These are phyloP conservation scores for Vanacampus margaritifer DNA, from an alignment of 2,113 vertebrate species.

Conservation along the genomic window DNA sequence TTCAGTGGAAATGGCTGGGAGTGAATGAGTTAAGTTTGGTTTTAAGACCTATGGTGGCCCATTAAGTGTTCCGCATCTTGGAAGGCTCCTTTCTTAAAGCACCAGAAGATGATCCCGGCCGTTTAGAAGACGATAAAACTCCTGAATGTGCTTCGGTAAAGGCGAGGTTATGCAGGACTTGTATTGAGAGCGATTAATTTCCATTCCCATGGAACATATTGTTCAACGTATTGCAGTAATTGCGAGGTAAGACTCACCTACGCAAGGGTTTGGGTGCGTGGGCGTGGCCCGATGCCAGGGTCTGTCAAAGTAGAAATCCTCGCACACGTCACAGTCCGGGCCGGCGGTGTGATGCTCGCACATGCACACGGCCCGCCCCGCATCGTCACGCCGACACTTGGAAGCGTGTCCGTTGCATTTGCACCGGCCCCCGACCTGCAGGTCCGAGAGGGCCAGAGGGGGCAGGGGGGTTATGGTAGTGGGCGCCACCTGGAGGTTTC, in stretches of 20 bases:
- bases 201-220: no score
- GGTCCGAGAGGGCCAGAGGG: slow-evolving; percentile 71
- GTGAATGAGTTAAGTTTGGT: no score
- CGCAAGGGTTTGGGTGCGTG: slow-evolving; percentile 79
- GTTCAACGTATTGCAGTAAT: neutral
- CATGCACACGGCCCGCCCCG: slow-evolving; percentile 68
- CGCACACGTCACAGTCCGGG: slow-evolving; percentile 79
- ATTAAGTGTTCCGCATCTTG: no score
- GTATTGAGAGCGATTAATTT: no score
- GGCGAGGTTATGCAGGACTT: no score
- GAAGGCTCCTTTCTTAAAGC: neutral
- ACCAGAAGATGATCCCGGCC: no score
- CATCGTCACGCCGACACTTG: slow-evolving; percentile 69
- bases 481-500: slow-evolving; percentile 30
- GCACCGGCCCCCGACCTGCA: slow-evolving; percentile 82
- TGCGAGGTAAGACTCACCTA: slow-evolving; percentile 69
- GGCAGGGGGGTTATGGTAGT: slow-evolving; percentile 14
- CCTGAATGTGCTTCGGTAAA: no score
- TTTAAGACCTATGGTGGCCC: no score
- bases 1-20: no score
- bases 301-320: slow-evolving; percentile 78
- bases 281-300: slow-evolving; percentile 83
- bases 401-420: slow-evolving; percentile 84
- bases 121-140: no score
- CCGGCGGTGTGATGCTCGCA: slow-evolving; percentile 82